A percentile compares a stretch with the other conserved stretches of the same genome.
These are phyloP conservation scores for Nomada flava DNA, from an alignment of 2,888 invertebrate genomes.

Conservation along the genomic window DNA sequence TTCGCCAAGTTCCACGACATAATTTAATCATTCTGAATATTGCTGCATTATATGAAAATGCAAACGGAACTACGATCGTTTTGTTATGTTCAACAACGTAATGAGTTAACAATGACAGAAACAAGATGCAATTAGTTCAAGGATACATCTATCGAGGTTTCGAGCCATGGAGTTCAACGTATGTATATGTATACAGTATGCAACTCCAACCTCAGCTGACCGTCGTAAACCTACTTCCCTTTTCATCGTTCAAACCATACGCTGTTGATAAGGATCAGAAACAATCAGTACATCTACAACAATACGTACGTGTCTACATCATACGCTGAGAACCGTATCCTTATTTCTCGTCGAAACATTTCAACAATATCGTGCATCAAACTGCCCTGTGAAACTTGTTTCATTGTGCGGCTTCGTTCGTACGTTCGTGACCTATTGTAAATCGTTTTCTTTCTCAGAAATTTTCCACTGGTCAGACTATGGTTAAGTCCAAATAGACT, in stretches of 20 bases:
- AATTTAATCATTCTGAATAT: no score
- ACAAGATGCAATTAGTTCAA: slow-evolving; percentile 28
- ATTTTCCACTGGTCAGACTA: no score
- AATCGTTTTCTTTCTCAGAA: no score
- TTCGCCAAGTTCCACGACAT: no score
- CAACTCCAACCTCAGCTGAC: background rate
- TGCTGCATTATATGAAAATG: no score
- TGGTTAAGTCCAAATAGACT: no score
- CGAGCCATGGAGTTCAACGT: background rate
- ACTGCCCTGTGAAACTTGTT: background rate
- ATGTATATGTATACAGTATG: background rate
- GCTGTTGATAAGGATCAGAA: slow-evolving; percentile 11
- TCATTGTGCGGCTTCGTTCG: background rate
- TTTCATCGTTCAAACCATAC: slow-evolving; percentile 2
- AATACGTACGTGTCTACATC: background rate
- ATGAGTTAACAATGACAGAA: background rate
- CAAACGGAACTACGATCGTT: background rate
- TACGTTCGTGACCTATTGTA: background rate
- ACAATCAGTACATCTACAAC: slow-evolving; percentile 18
- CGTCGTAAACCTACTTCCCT: background rate
- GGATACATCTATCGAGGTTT: background rate
- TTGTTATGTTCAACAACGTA: background rate
- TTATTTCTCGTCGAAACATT: slow-evolving; percentile 3
- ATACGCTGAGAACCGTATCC: background rate
- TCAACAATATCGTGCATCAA: slow-evolving; percentile 24